Evolutionary conservation across 1,140 invertebrate species (phyloP), one percentile per base, ranked within the genome.

Genomic region (Diabrotica virgifera): DNA sequence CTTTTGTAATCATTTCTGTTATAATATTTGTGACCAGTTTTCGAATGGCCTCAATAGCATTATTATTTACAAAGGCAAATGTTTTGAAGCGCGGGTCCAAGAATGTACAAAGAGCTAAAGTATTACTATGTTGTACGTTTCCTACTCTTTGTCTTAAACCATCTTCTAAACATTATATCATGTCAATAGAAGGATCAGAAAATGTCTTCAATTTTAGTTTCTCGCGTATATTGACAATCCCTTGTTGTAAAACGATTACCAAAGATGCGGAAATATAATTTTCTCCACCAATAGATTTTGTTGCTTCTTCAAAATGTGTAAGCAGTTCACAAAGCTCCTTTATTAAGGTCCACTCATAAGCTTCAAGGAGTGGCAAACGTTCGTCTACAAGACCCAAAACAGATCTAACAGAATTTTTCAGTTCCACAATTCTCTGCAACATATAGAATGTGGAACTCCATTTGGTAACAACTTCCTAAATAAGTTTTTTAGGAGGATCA

Each of bases 361-460:
- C 36, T 38, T 10, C 37, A 35, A 67, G 52, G 5, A 59, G 56
- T 8, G 38, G 50, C 37, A 66, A 53, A 7, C 52, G 9, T 38
- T 38, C 35, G 24, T 66, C 60, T 35, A 70, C 38, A 46, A 62
- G 51, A 59, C 52, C 60, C 14, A 70, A 24, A 51, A 60, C 65
- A 1, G 63, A 56, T 37, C 63, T 36, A 56, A 70, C 53, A 9
- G 66, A n/a, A 10, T 70, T 61, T 62, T 24, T 4, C 24, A 24
- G 24, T 24, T 24, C 24, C 24, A 24, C 24, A 24, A 24, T 24
- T 24, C 24, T 24, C 24, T 24, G 24, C 24, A 24, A 4, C 24
- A 24, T 24, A 24, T 24, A 24, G 24, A 24, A 24, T 11, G 69
- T 73, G 10, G 71, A 74, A 50, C 77, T 79, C 76, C 76, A 80